Evolutionary conservation across 2,797 vertebrate genomes (phyloP), one percentile per base, ranked within the genome.

Genomic region (Pelochelys cantorii): DNA sequence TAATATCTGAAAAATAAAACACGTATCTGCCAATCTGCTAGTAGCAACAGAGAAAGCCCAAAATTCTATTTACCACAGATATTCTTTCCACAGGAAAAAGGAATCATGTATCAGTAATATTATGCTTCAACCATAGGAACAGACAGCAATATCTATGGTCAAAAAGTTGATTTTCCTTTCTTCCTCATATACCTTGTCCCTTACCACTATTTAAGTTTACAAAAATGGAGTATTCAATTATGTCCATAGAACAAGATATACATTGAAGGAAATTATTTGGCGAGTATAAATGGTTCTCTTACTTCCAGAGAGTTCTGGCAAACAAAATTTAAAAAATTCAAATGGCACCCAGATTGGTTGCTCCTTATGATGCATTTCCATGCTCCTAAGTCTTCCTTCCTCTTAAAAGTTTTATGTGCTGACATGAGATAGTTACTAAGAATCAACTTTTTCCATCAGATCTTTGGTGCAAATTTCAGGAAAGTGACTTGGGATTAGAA

Each of bases 231-330:
- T 91, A 94, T 96, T 88, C 94, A 93, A 90, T 94, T 97, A 92
- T 89, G 92, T 81, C 77, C 92, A 77, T 91, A 95, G 92, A 96
- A 97, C 96, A 97, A 97, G 96, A 96, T 96, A 94, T 6, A 65
- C 92, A 95, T 48, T 82, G 81, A 93, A 97, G 96, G 95, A 96
- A 97, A 95, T 89, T 59, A 88, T 87, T 42, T 81, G 86, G 95
- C 94, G 96, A 97, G 91, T 59, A 82, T 71, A 62, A 94, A 97
- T 74, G 81, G 25, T 81, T 94, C 90, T 84, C 91, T 94, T 53
- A 91, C 56, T 57, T 97, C 95, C 95, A 95, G 94, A 85, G 88
- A 96, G 89, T 89, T 90, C 75, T 89, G 90, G 85, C 93, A 90
- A 97, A 96, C 68, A 87, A 93, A 93, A 92, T 94, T 94, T 95